A percentile compares a stretch with the other conserved stretches of the same genome.
Evolutionary conservation across 92 coral and sea anemone genomes (phyloP).

Genomic region (Palythoa grandiflora): DNA sequence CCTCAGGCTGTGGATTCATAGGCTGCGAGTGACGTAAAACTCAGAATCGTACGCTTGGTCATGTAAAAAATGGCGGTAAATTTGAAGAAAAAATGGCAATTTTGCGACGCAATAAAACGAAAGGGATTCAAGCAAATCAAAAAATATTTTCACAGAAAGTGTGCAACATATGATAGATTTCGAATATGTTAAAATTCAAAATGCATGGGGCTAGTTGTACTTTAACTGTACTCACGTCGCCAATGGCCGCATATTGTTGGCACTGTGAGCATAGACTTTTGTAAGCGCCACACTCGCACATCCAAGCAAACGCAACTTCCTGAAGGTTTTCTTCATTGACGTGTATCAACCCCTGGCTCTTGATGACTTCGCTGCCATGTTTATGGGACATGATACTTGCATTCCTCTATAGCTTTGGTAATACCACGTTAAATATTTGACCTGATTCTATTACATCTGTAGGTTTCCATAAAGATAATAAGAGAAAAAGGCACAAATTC

Average conservation of each 20-base stretch:
- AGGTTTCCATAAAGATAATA: background rate
- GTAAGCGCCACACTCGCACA: slow-evolving; percentile 76
- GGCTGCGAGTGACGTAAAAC: too few species aligned
- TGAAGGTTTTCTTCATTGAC: slow-evolving; percentile 57
- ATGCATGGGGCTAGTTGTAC: too few species aligned
- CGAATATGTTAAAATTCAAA: too few species aligned
- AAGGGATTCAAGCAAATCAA: too few species aligned
- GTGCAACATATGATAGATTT: too few species aligned
- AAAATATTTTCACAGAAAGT: too few species aligned
- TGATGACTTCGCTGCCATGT: background rate
- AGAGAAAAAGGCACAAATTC: too few species aligned
- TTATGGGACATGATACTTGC: background rate
- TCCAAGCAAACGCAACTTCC: slow-evolving; percentile 88
- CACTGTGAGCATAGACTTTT: slow-evolving; percentile 74
- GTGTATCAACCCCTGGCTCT: background rate
- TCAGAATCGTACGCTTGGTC: too few species aligned
- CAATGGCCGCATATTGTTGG: slow-evolving; percentile 47
- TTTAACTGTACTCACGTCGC: slow-evolving; percentile 49
- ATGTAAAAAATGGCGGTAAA: too few species aligned
- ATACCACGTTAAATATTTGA: background rate
- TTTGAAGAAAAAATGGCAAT: too few species aligned
- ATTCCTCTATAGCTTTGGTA: background rate
- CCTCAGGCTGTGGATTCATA: too few species aligned
- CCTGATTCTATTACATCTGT: background rate
- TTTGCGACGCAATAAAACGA: too few species aligned